A percentile compares a stretch with the other conserved stretches of the same genome.
Conservation (phyloP, 2,797 vertebrate species). For the Fistularia commersonii region DNA sequence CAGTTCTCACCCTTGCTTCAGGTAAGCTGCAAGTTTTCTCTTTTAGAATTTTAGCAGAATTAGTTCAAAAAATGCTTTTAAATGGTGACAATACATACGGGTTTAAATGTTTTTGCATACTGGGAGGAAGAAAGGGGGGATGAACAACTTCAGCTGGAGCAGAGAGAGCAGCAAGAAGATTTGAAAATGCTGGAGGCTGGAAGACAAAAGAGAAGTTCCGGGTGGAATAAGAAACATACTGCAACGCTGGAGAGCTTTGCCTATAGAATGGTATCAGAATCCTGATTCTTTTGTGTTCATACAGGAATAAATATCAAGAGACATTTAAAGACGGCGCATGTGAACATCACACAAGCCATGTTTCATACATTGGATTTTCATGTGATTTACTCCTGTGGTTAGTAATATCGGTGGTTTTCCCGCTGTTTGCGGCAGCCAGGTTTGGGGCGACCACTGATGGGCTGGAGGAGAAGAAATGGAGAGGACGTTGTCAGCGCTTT, state of each 20-base stretch:
- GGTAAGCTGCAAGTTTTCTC: constrained; percentile 39
- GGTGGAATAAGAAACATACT: constrained; percentile 48
- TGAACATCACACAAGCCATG: too few relatives aligned
- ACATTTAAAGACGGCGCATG: too few relatives aligned
- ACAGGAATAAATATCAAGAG: too few relatives aligned
- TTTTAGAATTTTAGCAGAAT: too few relatives aligned
- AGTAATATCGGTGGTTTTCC: too few relatives aligned
- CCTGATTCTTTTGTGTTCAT: not conserved
- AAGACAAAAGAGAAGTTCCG: constrained; percentile 43
- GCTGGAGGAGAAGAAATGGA: constrained; percentile 44
- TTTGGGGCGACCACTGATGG: constrained; percentile 44
- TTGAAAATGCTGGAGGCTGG: constrained; percentile 3
- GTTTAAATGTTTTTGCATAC: too few relatives aligned
- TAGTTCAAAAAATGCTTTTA: too few relatives aligned
- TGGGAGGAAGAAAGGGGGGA: constrained; percentile 21
- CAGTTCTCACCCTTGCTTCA: constrained; percentile 3
- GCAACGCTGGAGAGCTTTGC: constrained; percentile 49
- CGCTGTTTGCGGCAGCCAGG: constrained; percentile 41
- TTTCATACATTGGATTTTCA: too few relatives aligned
- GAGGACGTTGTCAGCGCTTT: constrained; percentile 24
- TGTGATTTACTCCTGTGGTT: too few relatives aligned
- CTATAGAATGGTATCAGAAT: constrained; percentile 57
- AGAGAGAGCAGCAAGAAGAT: constrained; percentile 9
- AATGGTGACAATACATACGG: too few relatives aligned
- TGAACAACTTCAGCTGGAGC: constrained; percentile 2